phyloP scores from a whole-genome alignment of 2,888 invertebrate species.

The Anthophora plumipes region DNA sequence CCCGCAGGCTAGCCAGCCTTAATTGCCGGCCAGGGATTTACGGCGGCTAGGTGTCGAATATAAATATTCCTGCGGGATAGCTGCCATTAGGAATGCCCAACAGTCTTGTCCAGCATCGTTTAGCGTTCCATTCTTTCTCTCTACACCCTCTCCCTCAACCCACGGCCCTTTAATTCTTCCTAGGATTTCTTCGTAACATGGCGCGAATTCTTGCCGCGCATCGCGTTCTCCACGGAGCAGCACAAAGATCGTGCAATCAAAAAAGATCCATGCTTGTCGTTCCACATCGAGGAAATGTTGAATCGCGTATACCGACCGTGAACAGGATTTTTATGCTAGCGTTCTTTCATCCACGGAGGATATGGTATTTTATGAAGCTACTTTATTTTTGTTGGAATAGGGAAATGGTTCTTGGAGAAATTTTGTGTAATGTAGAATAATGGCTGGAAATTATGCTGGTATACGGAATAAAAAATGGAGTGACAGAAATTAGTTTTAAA shows the following conservation, averaged over 20 bases:
- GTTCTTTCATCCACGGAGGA: neutral
- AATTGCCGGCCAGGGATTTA: constrained; percentile 80
- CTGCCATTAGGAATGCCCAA: constrained; percentile 58
- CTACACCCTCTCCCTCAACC: neutral
- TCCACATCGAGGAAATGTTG: neutral
- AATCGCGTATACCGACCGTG: neutral
- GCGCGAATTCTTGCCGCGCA: constrained; percentile 49
- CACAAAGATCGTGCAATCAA: constrained; percentile 34
- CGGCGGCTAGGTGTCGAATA: constrained; percentile 76
- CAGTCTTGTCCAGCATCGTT: constrained; percentile 52
- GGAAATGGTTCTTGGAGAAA: too few species aligned
- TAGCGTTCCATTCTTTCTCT: constrained; percentile 51
- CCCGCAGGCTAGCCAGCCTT: constrained; percentile 73
- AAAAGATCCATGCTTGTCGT: constrained; percentile 8
- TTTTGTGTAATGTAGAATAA: too few species aligned
- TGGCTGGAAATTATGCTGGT: too few species aligned
- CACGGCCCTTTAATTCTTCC: constrained; percentile 55
- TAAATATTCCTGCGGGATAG: constrained; percentile 74
- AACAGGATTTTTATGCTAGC: constrained; percentile 8
- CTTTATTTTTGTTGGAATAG: neutral
- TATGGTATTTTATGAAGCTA: neutral
- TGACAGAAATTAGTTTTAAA: too few species aligned
- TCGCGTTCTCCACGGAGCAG: constrained; percentile 20
- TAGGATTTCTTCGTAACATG: constrained; percentile 55
- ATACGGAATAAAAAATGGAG: too few species aligned